phyloP scores from a whole-genome alignment of 2,797 vertebrate species.

The Chaetophractus vellerosus region DNA sequence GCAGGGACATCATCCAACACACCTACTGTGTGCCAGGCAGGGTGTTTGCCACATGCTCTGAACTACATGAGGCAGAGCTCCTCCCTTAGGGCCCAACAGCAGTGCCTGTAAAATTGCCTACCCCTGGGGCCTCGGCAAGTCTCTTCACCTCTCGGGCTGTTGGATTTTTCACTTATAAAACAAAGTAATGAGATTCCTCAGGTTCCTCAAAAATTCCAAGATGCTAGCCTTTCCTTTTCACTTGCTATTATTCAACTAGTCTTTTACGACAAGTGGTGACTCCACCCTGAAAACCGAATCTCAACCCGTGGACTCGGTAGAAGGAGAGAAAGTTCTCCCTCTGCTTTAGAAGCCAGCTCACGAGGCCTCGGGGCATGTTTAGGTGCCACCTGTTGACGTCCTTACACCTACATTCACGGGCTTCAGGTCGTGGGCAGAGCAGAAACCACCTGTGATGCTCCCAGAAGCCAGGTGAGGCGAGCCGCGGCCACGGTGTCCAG shows the following conservation, averaged over 20 bases:
- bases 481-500: neutral
- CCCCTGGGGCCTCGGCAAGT: neutral
- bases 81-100: rapidly evolving
- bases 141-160: neutral
- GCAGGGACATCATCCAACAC: rapidly evolving
- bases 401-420: neutral
- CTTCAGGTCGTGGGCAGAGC: neutral
- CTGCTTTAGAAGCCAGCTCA: neutral
- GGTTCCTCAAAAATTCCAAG: neutral
- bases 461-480: neutral
- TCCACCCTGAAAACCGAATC: neutral
- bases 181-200: neutral
- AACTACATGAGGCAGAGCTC: neutral
- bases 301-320: rapidly evolving
- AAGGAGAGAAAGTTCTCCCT: rapidly evolving
- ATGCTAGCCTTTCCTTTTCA: neutral
- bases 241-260: neutral
- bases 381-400: rapidly evolving
- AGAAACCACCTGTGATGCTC: too few relatives aligned
- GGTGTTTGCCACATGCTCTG: rapidly evolving
- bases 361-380: too few relatives aligned
- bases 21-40: rapidly evolving
- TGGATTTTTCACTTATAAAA: neutral
- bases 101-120: too few relatives aligned
- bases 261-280: neutral